These are phyloP conservation scores for Diadema setosum DNA, from an alignment of 35 echinoderm and acorn worm genomes.

Conservation along the genomic window DNA sequence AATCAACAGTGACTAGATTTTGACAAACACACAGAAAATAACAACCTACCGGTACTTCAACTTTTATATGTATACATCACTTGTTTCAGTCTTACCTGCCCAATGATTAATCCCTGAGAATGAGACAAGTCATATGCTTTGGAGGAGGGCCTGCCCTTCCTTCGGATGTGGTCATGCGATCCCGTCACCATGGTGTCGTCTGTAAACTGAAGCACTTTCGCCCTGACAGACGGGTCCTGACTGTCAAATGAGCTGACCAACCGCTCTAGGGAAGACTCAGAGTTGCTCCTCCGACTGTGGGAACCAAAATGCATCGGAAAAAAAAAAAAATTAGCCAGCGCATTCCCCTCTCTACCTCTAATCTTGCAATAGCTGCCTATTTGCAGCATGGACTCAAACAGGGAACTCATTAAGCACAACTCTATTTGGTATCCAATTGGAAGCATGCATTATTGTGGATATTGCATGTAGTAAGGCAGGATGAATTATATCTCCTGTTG, in stretches of 20 bases:
- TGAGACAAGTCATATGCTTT: constrained; percentile 78
- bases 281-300: neutral
- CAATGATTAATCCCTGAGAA: constrained; percentile 69
- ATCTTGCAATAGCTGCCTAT: too few relatives aligned
- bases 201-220: constrained; percentile 56
- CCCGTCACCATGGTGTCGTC: constrained; percentile 16
- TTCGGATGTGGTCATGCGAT: neutral
- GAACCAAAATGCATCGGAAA: neutral
- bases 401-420: too few relatives aligned
- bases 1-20: too few relatives aligned
- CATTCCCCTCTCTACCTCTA: too few relatives aligned
- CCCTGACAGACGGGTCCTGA: neutral
- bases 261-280: neutral
- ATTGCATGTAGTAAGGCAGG: too few relatives aligned
- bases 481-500: too few relatives aligned
- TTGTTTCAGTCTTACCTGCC: neutral
- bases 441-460: too few relatives aligned
- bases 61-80: too few relatives aligned
- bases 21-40: too few relatives aligned
- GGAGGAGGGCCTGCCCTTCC: constrained; percentile 34
- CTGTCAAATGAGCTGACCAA: neutral
- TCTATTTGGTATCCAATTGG: too few relatives aligned
- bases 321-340: neutral
- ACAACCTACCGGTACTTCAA: too few relatives aligned
- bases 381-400: too few relatives aligned